Percentiles rank a stretch among this genome's conserved stretches.
Evolutionary conservation across 2,888 invertebrate genomes (phyloP).

Genomic region (Microctonus hyperodae): DNA sequence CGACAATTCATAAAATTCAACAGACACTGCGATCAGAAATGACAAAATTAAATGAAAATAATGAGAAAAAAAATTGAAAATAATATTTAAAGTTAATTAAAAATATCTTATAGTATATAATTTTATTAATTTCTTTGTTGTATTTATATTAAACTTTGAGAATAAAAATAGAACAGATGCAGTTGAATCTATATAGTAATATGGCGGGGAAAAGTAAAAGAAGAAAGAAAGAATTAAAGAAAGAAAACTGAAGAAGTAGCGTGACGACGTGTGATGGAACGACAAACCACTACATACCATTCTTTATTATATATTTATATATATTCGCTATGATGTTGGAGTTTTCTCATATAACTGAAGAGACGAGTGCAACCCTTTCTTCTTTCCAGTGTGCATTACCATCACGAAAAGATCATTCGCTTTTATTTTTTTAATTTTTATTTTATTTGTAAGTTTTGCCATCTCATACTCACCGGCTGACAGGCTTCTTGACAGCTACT

Average conservation of each 20-base stretch:
- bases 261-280: constrained; percentile 46
- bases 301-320: constrained; percentile 18
- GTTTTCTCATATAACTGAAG: constrained; percentile 18
- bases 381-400: constrained; percentile 10
- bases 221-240: constrained; percentile 22
- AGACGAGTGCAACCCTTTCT: constrained; percentile 3
- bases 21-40: not conserved
- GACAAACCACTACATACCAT: constrained; percentile 42
- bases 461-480: constrained; percentile 36
- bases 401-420: constrained; percentile 5
- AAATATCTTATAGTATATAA: not conserved
- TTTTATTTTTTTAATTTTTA: not conserved
- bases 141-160: not conserved
- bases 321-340: constrained; percentile 23
- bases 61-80: not conserved
- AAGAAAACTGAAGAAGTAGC: constrained; percentile 43
- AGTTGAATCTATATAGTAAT: not conserved
- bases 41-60: not conserved
- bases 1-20: not conserved
- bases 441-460: constrained; percentile 1
- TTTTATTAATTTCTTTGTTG: not conserved
- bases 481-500: constrained; percentile 36
- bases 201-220: constrained; percentile 21
- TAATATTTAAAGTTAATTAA: not conserved
- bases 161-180: constrained; percentile 1